phyloP scores from a whole-genome alignment of 2,113 vertebrate genomes.

The Entomyzon cyanotis region DNA sequence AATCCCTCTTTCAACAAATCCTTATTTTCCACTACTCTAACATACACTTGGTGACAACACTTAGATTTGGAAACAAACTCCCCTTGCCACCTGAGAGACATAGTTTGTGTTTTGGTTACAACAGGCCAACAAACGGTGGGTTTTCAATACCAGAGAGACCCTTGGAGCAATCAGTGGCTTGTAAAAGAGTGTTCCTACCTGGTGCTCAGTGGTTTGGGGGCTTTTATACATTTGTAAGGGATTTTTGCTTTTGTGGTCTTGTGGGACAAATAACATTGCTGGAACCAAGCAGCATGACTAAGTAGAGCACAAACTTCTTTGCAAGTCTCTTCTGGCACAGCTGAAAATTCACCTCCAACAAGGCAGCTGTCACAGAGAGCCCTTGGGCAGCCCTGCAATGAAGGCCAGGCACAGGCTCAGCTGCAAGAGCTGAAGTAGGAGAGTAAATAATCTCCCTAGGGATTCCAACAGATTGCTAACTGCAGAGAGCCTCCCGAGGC shows the following conservation, averaged over 20 bases:
- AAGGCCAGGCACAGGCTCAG: constrained; percentile 7
- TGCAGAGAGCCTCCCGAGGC: background rate
- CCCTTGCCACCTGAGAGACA: background rate
- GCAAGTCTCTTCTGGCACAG: background rate
- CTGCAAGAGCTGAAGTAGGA: background rate
- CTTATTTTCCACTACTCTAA: background rate
- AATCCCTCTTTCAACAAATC: constrained; percentile 31
- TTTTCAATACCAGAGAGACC: constrained; percentile 39
- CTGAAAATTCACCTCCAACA: constrained; percentile 21
- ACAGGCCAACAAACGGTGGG: background rate
- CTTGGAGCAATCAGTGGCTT: constrained; percentile 27
- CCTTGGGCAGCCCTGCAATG: constrained; percentile 9
- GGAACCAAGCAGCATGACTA: constrained; percentile 34
- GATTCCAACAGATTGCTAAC: constrained; percentile 44
- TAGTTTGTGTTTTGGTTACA: constrained; percentile 13
- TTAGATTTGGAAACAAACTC: constrained; percentile 14
- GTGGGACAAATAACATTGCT: constrained; percentile 35
- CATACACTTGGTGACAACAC: background rate
- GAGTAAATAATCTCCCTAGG: constrained; percentile 19
- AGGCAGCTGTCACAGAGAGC: constrained; percentile 11
- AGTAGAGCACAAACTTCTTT: constrained; percentile 29
- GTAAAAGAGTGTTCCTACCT: constrained; percentile 18
- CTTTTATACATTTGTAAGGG: constrained; percentile 41
- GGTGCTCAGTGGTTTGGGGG: constrained; percentile 32
- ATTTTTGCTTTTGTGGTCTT: constrained; percentile 43